Conservation (phyloP, 2,797 vertebrate genomes). For the Dromococcyx pavoninus region DNA sequence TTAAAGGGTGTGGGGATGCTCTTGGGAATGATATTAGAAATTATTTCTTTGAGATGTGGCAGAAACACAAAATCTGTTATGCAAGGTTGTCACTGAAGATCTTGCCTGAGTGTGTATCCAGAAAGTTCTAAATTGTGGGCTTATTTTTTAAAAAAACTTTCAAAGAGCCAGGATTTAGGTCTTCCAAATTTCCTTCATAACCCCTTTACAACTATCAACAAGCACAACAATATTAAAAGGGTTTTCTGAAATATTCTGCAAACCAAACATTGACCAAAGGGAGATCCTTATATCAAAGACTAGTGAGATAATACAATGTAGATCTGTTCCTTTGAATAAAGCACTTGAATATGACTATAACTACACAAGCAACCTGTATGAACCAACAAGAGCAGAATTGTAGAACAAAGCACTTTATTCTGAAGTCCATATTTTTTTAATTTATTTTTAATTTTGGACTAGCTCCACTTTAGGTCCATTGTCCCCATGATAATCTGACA, state of each 20-base stretch:
- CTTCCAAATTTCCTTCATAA: background rate
- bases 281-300: background rate
- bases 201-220: accelerated
- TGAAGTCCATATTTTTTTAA: background rate
- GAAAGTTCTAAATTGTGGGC: accelerated
- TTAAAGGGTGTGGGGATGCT: accelerated
- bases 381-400: background rate
- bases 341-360: accelerated
- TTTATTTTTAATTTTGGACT: background rate
- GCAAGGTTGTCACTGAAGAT: background rate
- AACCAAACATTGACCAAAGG: background rate
- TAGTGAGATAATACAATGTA: background rate
- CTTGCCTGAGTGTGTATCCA: background rate
- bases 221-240: accelerated
- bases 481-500: background rate
- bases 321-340: background rate
- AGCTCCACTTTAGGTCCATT: background rate
- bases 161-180: background rate
- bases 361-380: background rate
- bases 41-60: background rate
- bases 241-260: background rate
- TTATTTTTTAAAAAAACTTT: background rate
- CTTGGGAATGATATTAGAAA: background rate
- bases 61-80: background rate
- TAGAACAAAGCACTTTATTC: background rate